Conservation (phyloP, 2,888 invertebrate species). For the Mimachlamys varia region DNA sequence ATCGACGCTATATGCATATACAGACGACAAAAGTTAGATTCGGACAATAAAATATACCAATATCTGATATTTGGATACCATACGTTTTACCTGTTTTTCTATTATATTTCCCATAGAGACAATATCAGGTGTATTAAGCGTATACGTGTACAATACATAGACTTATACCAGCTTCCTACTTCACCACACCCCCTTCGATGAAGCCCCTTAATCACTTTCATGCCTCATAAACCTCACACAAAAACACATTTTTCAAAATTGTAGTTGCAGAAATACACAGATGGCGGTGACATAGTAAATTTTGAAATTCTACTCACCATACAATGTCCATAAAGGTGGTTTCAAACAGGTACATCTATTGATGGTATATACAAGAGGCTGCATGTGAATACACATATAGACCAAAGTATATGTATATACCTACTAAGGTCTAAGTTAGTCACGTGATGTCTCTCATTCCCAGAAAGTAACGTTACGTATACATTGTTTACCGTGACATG, state of each 20-base stretch:
- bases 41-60: background rate
- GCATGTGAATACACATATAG: slow-evolving; percentile 8
- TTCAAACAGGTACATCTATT: slow-evolving; percentile 22
- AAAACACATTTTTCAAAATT: background rate
- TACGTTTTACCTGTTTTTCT: background rate
- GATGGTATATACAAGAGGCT: background rate
- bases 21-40: background rate
- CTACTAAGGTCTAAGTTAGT: background rate
- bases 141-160: background rate
- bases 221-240: too few relatives aligned
- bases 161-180: background rate
- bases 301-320: background rate
- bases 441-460: background rate
- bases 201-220: background rate
- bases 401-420: slow-evolving; percentile 5
- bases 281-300: background rate
- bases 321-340: slow-evolving; percentile 5
- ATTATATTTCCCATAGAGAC: background rate
- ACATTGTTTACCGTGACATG: background rate
- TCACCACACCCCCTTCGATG: background rate
- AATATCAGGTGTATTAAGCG: background rate
- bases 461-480: slow-evolving; percentile 8
- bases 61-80: background rate
- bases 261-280: background rate
- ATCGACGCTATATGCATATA: background rate